phyloP scores from a whole-genome alignment of 2,113 vertebrate species.

The Zapus hudsonius region DNA sequence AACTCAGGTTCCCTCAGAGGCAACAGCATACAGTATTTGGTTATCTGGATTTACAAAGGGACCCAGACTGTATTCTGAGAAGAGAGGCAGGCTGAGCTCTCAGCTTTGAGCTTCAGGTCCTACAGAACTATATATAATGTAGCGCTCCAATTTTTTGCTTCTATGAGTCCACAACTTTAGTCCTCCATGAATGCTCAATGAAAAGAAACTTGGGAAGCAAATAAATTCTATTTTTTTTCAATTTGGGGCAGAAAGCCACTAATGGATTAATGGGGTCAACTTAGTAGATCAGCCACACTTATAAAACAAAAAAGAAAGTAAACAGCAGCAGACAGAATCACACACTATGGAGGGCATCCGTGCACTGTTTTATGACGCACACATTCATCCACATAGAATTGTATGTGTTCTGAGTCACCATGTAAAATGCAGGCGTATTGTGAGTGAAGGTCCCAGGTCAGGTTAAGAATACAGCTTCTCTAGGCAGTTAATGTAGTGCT shows the following conservation, averaged over 20 bases:
- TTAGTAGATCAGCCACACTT: neutral
- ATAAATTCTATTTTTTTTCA: constrained; percentile 23
- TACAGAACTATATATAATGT: neutral
- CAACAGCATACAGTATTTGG: neutral
- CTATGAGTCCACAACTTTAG: neutral
- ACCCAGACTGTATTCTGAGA: neutral
- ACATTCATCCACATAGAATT: neutral
- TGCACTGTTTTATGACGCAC: neutral
- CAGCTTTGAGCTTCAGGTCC: neutral
- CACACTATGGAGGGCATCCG: neutral
- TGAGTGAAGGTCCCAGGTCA: neutral
- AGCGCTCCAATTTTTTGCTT: neutral
- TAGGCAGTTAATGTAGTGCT: no score
- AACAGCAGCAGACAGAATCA: neutral
- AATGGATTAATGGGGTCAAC: neutral
- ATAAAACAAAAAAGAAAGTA: neutral
- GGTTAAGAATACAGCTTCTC: neutral
- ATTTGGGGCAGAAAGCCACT: neutral
- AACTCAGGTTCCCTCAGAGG: neutral
- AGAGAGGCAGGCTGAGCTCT: neutral
- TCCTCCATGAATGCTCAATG: neutral
- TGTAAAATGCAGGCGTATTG: neutral
- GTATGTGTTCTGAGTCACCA: neutral
- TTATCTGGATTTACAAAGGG: neutral
- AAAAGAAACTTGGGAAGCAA: constrained; percentile 15